Conservation (phyloP, 2,113 vertebrate species). For the Macquaria australasica region DNA sequence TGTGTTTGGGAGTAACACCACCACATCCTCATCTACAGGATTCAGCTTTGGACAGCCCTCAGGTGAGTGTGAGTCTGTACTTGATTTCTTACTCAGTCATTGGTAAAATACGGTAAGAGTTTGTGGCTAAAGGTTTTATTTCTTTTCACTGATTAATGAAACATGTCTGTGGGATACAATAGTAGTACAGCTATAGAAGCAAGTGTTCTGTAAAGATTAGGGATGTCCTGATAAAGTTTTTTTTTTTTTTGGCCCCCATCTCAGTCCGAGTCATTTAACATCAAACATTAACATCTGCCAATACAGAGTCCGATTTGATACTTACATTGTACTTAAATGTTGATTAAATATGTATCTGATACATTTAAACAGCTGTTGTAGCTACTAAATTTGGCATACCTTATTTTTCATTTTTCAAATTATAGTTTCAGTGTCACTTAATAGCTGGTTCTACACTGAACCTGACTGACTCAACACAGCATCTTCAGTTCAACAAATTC, state of each 20-base stretch:
- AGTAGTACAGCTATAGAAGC: neutral
- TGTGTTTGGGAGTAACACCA: slow-evolving; percentile 89
- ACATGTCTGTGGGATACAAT: neutral
- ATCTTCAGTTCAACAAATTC: neutral
- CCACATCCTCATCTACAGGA: slow-evolving; percentile 86
- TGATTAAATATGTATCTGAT: neutral
- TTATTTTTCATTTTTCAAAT: no score
- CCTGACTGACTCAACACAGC: neutral
- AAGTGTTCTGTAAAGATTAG: neutral
- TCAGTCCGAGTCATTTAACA: neutral
- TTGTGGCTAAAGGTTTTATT: neutral
- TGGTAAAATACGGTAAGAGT: neutral
- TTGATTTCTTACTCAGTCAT: neutral
- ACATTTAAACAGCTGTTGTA: neutral
- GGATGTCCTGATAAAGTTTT: neutral
- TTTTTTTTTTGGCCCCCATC: neutral
- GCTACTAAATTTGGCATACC: neutral
- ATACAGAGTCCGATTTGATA: neutral
- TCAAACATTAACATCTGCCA: no score
- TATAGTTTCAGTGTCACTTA: no score
- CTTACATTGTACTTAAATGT: neutral
- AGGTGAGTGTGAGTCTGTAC: slow-evolving; percentile 81
- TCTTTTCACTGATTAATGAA: neutral
- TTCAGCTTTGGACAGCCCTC: slow-evolving; percentile 94
- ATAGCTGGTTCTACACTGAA: neutral